These are phyloP conservation scores for Hypomesus transpacificus DNA, from an alignment of 2,113 vertebrate genomes.

Conservation along the genomic window DNA sequence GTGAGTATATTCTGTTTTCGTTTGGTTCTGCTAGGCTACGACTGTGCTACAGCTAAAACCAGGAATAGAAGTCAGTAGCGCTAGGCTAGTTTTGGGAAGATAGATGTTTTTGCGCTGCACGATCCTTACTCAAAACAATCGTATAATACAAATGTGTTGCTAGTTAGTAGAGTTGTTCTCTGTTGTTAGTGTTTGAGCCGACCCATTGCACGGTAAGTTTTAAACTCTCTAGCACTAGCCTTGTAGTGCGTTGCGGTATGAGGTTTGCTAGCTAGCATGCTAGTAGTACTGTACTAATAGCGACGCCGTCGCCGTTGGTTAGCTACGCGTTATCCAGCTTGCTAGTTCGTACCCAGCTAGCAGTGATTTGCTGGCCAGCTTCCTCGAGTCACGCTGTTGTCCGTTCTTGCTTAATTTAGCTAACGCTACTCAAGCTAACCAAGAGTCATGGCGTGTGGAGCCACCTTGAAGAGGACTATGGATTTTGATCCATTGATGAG, in stretches of 20 bases:
- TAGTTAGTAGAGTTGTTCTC: slow-evolving; percentile 43
- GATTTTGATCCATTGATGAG: slow-evolving; percentile 95
- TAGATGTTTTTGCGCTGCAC: slow-evolving; percentile 36
- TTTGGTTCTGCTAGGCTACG: slow-evolving; percentile 30
- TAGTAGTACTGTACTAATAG: not conserved
- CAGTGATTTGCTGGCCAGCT: not conserved
- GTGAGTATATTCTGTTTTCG: slow-evolving; percentile 55
- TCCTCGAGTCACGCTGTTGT: not conserved
- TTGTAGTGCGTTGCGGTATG: no score
- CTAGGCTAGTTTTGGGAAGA: slow-evolving; percentile 32
- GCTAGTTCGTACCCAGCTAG: no score
- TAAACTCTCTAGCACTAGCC: no score
- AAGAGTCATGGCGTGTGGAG: slow-evolving; percentile 90
- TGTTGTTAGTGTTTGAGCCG: not conserved
- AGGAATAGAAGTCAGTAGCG: slow-evolving; percentile 18
- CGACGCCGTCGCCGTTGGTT: slow-evolving; percentile 4
- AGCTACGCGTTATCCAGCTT: no score
- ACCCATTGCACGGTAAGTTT: no score
- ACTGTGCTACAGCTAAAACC: not conserved
- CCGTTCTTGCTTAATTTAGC: slow-evolving; percentile 27
- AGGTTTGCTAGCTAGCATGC: not conserved
- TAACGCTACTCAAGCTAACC: slow-evolving; percentile 25
- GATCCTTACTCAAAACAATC: no score
- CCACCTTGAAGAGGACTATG: slow-evolving; percentile 96
- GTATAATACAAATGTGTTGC: not conserved